Conservation (phyloP, 2,888 invertebrate species). For the Allophyes oxyacanthae region DNA sequence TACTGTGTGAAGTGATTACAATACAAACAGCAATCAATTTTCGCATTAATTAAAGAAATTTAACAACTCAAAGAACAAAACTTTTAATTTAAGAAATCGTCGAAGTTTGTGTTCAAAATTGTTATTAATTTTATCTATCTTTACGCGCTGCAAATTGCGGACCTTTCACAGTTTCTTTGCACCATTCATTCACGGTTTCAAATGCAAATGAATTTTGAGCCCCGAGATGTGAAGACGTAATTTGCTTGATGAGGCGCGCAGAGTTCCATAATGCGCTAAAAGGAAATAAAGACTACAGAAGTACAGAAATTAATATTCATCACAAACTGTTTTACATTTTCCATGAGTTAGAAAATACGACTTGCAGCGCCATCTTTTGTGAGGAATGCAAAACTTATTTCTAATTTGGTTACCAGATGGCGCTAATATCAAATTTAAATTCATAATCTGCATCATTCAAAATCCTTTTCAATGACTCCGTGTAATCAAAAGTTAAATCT, state of each 20-base stretch:
- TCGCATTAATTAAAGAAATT: slow-evolving; percentile 6
- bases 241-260: slow-evolving; percentile 67
- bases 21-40: no score
- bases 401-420: slow-evolving; percentile 54
- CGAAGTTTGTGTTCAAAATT: slow-evolving; percentile 45
- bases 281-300: slow-evolving; percentile 57
- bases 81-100: slow-evolving; percentile 39
- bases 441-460: slow-evolving; percentile 20
- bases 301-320: slow-evolving; percentile 67
- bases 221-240: slow-evolving; percentile 65
- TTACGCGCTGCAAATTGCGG: slow-evolving; percentile 53
- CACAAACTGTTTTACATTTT: slow-evolving; percentile 53
- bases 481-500: slow-evolving; percentile 40
- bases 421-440: slow-evolving; percentile 42
- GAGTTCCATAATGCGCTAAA: slow-evolving; percentile 60
- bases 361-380: slow-evolving; percentile 60
- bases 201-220: slow-evolving; percentile 71
- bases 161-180: slow-evolving; percentile 62
- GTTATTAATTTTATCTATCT: slow-evolving; percentile 43
- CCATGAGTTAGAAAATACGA: slow-evolving; percentile 23
- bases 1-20: no score
- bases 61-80: slow-evolving; percentile 22
- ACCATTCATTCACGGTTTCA: slow-evolving; percentile 65
- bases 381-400: slow-evolving; percentile 17
- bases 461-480: slow-evolving; percentile 38